These are phyloP conservation scores for Nyctereutes procyonoides DNA, from an alignment of 2,113 vertebrate genomes.

Conservation along the genomic window DNA sequence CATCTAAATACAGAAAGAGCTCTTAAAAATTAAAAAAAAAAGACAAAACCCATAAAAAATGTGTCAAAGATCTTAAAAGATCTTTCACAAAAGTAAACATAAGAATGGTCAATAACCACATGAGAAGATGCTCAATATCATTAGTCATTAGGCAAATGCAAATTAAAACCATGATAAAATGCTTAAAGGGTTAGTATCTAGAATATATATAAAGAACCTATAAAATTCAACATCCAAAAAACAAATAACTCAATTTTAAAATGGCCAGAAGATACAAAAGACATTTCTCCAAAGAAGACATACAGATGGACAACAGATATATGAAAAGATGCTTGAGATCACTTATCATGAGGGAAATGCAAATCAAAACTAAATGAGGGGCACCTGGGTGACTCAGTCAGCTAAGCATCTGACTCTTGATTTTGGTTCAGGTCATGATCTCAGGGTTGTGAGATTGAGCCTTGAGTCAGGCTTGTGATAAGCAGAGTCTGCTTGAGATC, in stretches of 20 bases:
- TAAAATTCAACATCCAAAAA: neutral
- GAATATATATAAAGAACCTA: neutral
- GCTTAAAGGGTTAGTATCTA: neutral
- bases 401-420: neutral
- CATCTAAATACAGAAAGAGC: neutral
- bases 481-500: neutral
- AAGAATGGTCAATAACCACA: neutral
- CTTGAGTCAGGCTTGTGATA: neutral
- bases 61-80: neutral
- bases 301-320: neutral
- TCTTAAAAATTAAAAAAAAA: neutral
- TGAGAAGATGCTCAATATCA: neutral
- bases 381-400: neutral
- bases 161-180: neutral
- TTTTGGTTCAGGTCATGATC: neutral
- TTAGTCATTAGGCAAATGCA: neutral
- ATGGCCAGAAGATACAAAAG: neutral
- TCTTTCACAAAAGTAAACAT: neutral
- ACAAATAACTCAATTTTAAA: neutral
- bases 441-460: neutral
- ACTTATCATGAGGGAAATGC: neutral
- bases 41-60: neutral
- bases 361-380: neutral
- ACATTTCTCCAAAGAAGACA: neutral
- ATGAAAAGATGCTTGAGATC: neutral